phyloP scores from a whole-genome alignment of 2,797 vertebrate species.

The Rousettus madagascariensis region DNA sequence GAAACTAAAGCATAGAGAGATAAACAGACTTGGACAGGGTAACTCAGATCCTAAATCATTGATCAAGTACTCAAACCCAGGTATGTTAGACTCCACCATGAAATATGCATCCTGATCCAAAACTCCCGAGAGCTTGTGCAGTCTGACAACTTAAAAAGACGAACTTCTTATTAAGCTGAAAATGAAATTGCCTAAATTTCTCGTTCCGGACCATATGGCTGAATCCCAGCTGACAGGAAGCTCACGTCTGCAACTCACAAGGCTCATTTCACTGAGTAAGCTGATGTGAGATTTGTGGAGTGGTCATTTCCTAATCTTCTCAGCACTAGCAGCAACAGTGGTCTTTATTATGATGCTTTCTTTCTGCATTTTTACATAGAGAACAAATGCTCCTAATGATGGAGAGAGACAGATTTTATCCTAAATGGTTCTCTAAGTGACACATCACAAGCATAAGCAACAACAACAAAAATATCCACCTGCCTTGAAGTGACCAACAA shows the following conservation, averaged over 20 bases:
- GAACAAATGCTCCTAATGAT: conserved; percentile 41
- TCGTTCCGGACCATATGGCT: conserved; percentile 48
- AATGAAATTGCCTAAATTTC: conserved; percentile 34
- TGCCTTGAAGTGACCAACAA: background rate
- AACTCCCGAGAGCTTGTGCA: background rate
- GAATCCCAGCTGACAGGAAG: conserved; percentile 63
- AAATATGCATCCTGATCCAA: background rate
- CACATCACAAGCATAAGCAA: background rate
- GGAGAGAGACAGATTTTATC: conserved; percentile 3
- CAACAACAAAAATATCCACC: background rate
- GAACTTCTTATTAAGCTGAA: conserved; percentile 62
- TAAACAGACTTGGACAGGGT: background rate
- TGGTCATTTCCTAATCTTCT: conserved; percentile 52
- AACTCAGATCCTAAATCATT: background rate
- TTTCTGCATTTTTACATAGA: background rate
- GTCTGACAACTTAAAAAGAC: background rate
- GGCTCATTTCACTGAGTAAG: conserved; percentile 19
- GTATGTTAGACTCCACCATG: background rate
- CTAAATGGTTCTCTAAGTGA: background rate
- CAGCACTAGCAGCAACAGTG: background rate
- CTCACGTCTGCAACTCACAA: background rate
- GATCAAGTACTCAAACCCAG: background rate
- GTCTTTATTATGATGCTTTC: conserved; percentile 18
- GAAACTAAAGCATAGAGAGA: background rate
- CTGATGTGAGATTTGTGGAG: background rate